Evolutionary conservation across 2,797 vertebrate genomes (phyloP).

Genomic region (Manis pentadactyla): DNA sequence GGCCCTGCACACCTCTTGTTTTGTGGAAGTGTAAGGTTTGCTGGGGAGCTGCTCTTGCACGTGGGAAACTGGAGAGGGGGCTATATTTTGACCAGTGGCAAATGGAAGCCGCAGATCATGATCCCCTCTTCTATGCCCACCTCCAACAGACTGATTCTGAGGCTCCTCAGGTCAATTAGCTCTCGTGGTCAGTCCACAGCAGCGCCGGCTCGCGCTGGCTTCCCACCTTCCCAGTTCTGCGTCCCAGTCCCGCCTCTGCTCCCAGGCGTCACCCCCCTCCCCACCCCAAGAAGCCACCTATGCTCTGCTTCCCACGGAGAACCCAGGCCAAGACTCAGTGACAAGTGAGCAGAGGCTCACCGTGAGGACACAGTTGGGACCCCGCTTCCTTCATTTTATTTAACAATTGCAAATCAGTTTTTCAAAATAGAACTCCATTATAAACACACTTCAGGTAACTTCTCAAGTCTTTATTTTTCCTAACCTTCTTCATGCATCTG

Average conservation of each 20-base stretch:
- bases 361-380: fast-evolving
- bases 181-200: no score
- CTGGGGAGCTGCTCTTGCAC: background rate
- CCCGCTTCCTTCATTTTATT: background rate
- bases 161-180: background rate
- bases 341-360: background rate
- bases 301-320: background rate
- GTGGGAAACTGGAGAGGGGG: background rate
- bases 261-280: background rate
- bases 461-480: background rate
- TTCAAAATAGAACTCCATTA: background rate
- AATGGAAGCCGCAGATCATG: background rate
- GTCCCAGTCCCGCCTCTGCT: background rate
- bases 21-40: background rate
- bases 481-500: background rate
- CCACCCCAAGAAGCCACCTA: no score
- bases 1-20: background rate
- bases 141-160: no score
- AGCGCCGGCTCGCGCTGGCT: background rate
- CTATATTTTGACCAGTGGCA: background rate
- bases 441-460: background rate
- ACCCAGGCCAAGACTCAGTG: background rate
- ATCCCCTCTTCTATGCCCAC: background rate
- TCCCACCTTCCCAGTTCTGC: background rate
- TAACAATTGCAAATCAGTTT: background rate